Conservation (phyloP, 2,888 invertebrate species). For the Epirrhoe tristata region DNA sequence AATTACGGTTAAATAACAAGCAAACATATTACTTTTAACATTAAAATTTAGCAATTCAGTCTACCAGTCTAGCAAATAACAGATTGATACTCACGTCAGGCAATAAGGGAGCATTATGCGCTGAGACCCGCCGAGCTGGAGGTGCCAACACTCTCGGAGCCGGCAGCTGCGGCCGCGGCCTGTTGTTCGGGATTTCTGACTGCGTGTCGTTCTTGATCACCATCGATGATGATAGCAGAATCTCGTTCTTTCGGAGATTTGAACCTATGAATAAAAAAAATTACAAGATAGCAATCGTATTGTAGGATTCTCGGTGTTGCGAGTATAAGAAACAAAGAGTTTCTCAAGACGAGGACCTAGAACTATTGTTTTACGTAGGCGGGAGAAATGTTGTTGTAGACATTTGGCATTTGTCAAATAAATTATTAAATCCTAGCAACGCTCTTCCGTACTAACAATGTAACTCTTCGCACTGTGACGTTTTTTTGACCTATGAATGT, state of each 20-base stretch:
- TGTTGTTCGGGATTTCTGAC: constrained; percentile 88
- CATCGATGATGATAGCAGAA: constrained; percentile 86
- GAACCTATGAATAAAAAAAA: constrained; percentile 66
- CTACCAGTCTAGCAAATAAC: too few species aligned
- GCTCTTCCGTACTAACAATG: too few species aligned
- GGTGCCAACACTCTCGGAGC: constrained; percentile 67
- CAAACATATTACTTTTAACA: too few species aligned
- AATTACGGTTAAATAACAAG: too few species aligned
- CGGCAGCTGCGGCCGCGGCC: constrained; percentile 64
- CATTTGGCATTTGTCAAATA: too few species aligned
- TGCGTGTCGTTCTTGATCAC: constrained; percentile 92
- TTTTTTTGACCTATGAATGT: too few species aligned
- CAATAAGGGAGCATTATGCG: constrained; percentile 71
- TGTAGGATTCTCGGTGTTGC: neutral
- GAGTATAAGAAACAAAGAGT: neutral
- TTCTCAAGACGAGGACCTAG: too few species aligned
- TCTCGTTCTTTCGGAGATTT: constrained; percentile 84
- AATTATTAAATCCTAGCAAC: too few species aligned
- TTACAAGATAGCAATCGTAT: neutral
- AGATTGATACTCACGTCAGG: constrained; percentile 79
- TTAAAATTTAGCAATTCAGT: too few species aligned
- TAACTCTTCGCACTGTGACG: too few species aligned
- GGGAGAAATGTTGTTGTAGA: too few species aligned
- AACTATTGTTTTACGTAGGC: too few species aligned
- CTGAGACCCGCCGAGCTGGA: constrained; percentile 71